Percentiles rank a stretch among this genome's conserved stretches.
Evolutionary conservation across 2,888 invertebrate genomes (phyloP).

Genomic region (Drosophila subquinaria): DNA sequence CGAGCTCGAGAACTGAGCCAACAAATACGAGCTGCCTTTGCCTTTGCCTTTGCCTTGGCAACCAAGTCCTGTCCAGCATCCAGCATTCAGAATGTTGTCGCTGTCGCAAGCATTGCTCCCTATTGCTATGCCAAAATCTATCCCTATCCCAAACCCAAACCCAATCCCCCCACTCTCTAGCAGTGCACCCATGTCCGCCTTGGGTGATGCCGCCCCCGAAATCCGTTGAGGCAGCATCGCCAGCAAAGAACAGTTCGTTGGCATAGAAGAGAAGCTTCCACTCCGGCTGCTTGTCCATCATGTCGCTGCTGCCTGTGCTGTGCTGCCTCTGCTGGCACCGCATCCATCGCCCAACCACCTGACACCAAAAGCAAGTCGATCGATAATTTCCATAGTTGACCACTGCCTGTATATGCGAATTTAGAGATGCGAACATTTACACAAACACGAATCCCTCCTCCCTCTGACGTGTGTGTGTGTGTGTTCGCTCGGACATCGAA

Average conservation of each 20-base stretch:
- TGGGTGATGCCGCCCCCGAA: conserved; percentile 76
- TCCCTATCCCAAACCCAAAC: conserved; percentile 39
- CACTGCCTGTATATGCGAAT: conserved; percentile 84
- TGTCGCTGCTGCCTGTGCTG: conserved; percentile 46
- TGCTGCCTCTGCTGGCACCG: conserved; percentile 61
- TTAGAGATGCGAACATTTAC: conserved; percentile 82
- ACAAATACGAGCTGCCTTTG: conserved; percentile 5
- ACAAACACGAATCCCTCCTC: conserved; percentile 61
- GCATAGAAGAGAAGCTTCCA: conserved; percentile 51
- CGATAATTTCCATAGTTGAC: conserved; percentile 86
- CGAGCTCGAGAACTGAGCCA: conserved; percentile 60
- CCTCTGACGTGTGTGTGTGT: neutral
- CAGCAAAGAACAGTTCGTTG: conserved; percentile 59
- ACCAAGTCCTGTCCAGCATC: conserved; percentile 45
- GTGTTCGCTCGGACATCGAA: conserved; percentile 60
- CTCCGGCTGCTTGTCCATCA: conserved; percentile 75
- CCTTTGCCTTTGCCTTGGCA: conserved; percentile 33
- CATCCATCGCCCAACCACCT: conserved; percentile 81
- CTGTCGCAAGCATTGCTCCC: conserved; percentile 39
- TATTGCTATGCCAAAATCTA: conserved; percentile 54
- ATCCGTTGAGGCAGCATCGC: conserved; percentile 56
- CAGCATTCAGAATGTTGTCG: conserved; percentile 45
- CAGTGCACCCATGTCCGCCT: conserved; percentile 67
- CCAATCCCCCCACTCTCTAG: conserved; percentile 26
- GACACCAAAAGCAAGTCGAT: conserved; percentile 85